A percentile compares a stretch with the other conserved stretches of the same genome.
phyloP scores from a whole-genome alignment of 1,140 invertebrate species.

The Asbolus verrucosus region DNA sequence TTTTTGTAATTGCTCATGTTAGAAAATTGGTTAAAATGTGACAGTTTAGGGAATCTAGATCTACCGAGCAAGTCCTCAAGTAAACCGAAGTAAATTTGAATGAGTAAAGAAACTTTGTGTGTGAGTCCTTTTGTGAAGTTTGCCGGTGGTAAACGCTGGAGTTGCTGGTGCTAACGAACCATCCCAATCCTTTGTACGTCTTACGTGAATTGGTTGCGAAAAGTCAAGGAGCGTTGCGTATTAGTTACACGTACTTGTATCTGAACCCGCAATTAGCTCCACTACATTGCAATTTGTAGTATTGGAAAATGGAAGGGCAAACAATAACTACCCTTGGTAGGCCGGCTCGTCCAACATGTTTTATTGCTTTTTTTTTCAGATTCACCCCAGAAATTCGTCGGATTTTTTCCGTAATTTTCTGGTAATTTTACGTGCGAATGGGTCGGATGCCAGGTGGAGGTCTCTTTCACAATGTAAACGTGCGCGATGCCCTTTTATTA shows the following conservation, averaged over 20 bases:
- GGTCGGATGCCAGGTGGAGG: slow-evolving; percentile 48
- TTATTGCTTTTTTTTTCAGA: slow-evolving; percentile 48
- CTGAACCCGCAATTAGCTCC: slow-evolving; percentile 45
- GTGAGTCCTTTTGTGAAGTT: slow-evolving; percentile 1
- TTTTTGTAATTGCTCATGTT: no score
- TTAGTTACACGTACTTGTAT: slow-evolving; percentile 50
- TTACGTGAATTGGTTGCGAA: slow-evolving; percentile 44
- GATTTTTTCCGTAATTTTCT: slow-evolving; percentile 52
- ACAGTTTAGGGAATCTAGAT: no score
- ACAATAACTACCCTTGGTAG: slow-evolving; percentile 45
- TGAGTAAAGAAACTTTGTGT: neutral
- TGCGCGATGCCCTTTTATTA: slow-evolving; percentile 53
- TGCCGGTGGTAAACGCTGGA: slow-evolving; percentile 11
- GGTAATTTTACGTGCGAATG: slow-evolving; percentile 52
- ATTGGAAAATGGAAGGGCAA: slow-evolving; percentile 30
- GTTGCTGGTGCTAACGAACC: slow-evolving; percentile 34
- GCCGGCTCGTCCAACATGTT: slow-evolving; percentile 46
- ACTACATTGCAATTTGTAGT: slow-evolving; percentile 45
- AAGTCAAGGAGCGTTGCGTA: slow-evolving; percentile 43
- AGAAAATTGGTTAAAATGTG: no score
- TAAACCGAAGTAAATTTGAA: slow-evolving; percentile 1
- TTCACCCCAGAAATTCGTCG: slow-evolving; percentile 50
- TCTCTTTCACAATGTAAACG: slow-evolving; percentile 43
- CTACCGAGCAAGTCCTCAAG: no score
- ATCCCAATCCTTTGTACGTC: slow-evolving; percentile 40